Percentiles rank a stretch among this genome's conserved stretches.
Evolutionary conservation across 1,140 invertebrate species (phyloP).

Genomic region (Contarinia nasturtii): DNA sequence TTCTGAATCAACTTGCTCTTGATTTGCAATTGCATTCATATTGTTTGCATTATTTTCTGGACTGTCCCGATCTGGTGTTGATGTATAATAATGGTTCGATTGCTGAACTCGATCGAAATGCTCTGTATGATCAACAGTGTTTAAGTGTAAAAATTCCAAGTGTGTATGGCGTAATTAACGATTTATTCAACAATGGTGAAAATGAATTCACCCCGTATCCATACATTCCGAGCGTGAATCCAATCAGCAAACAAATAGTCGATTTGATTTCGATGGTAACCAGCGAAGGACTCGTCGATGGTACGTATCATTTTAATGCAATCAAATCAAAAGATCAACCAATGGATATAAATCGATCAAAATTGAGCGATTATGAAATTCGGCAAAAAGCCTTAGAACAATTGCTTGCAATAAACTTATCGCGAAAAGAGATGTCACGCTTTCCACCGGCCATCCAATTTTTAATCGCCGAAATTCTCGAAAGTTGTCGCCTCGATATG

Average conservation of each 20-base stretch:
- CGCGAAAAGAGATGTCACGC: conserved; percentile 31
- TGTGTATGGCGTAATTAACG: conserved; percentile 47
- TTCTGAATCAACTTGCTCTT: conserved; percentile 58
- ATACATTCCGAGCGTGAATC: conserved; percentile 47
- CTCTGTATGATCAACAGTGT: conserved; percentile 38
- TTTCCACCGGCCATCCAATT: conserved; percentile 57
- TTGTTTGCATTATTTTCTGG: conserved; percentile 64
- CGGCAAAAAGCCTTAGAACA: too few relatives aligned
- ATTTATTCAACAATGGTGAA: conserved; percentile 32
- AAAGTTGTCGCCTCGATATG: conserved; percentile 52
- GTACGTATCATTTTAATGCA: background rate
- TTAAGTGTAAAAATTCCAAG: conserved; percentile 41
- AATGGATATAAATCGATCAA: background rate
- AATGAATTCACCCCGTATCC: conserved; percentile 33
- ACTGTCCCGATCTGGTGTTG: conserved; percentile 41
- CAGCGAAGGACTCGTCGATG: background rate
- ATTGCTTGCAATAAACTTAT: too few relatives aligned
- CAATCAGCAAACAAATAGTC: conserved; percentile 43
- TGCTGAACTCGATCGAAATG: conserved; percentile 31
- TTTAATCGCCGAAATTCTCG: conserved; percentile 53
- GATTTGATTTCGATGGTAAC: background rate
- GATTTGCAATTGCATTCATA: conserved; percentile 58
- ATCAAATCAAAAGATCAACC: background rate
- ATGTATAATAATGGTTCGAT: conserved; percentile 27
- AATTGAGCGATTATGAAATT: too few relatives aligned